Evolutionary conservation across 2,113 vertebrate genomes (phyloP).

Genomic region (Apteryx mantelli): DNA sequence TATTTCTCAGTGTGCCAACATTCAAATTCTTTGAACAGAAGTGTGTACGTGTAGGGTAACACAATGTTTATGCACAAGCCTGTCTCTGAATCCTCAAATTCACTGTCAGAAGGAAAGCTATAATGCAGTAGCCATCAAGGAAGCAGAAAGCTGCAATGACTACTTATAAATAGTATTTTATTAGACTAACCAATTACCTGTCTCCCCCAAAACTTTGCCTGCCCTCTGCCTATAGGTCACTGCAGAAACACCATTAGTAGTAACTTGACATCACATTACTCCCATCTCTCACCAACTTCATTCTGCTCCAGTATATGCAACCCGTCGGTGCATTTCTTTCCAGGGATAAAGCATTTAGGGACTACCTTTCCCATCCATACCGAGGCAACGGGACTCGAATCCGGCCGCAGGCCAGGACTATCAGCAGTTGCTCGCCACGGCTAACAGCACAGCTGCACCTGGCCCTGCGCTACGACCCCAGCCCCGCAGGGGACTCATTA

Average conservation of each 20-base stretch:
- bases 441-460: neutral
- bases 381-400: neutral
- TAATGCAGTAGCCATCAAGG: neutral
- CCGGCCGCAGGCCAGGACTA: neutral
- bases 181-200: rapidly evolving
- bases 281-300: neutral
- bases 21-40: neutral
- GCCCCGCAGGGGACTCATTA: rapidly evolving
- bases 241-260: rapidly evolving
- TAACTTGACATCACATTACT: rapidly evolving
- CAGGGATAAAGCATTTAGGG: rapidly evolving
- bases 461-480: too few species aligned
- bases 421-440: neutral
- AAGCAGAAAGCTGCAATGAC: neutral
- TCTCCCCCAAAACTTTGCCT: neutral
- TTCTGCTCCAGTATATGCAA: rapidly evolving
- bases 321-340: rapidly evolving
- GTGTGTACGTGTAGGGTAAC: rapidly evolving
- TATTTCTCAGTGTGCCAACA: neutral
- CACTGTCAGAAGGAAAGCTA: neutral
- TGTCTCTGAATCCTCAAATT: neutral
- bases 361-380: rapidly evolving
- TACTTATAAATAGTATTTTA: neutral
- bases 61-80: neutral
- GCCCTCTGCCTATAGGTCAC: neutral